phyloP scores from a whole-genome alignment of 2,113 vertebrate species.

The Paralichthys olivaceus region DNA sequence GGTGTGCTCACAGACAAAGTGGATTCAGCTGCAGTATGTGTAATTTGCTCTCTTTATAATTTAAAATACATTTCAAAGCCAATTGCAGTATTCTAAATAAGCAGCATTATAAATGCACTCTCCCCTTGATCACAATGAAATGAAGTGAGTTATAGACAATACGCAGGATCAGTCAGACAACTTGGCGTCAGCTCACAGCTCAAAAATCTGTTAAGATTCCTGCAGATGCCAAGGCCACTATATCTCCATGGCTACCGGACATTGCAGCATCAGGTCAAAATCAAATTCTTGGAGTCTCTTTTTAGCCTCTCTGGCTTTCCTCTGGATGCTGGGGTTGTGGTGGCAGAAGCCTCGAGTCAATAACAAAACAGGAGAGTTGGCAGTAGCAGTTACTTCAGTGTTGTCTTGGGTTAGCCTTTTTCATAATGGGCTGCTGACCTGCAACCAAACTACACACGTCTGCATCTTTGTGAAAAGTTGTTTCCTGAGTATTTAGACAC shows the following conservation, averaged over 20 bases:
- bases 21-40: background rate
- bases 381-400: slow-evolving; percentile 16
- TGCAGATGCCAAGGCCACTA: slow-evolving; percentile 40
- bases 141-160: slow-evolving; percentile 40
- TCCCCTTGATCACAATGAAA: slow-evolving; percentile 25
- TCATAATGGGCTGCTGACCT: slow-evolving; percentile 33
- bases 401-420: slow-evolving; percentile 28
- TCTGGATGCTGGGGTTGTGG: slow-evolving; percentile 9
- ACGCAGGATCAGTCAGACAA: slow-evolving; percentile 28
- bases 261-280: slow-evolving; percentile 64
- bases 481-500: background rate
- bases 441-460: slow-evolving; percentile 25
- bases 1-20: slow-evolving; percentile 5
- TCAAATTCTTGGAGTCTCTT: slow-evolving; percentile 46
- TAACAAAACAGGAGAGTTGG: slow-evolving; percentile 35
- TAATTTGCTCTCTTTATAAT: background rate
- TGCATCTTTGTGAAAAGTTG: background rate
- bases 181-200: slow-evolving; percentile 27
- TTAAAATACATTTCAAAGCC: background rate
- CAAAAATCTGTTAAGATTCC: slow-evolving; percentile 51
- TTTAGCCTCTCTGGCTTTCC: slow-evolving; percentile 7
- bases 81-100: slow-evolving; percentile 4
- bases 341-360: slow-evolving; percentile 52
- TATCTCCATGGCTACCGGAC: slow-evolving; percentile 67
- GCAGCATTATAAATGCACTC: slow-evolving; percentile 3